Percentiles rank a stretch among this genome's conserved stretches.
These are phyloP conservation scores for Nowickia ferox DNA, from an alignment of 2,888 invertebrate species.

Conservation along the genomic window DNA sequence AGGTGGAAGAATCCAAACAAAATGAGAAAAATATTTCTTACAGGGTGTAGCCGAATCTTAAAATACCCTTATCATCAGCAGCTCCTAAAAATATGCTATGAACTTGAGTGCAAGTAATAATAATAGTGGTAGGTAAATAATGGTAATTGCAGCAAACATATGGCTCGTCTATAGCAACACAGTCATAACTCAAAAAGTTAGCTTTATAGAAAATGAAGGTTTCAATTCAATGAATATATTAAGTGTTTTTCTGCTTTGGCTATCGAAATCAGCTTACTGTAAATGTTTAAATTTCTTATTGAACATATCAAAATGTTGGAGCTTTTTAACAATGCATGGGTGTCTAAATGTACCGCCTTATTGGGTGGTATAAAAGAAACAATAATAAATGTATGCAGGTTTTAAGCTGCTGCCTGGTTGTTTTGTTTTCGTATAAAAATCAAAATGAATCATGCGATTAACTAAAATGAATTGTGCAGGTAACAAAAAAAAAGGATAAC, in stretches of 20 bases:
- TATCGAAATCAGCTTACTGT: neutral
- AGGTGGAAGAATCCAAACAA: slow-evolving; percentile 25
- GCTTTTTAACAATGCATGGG: neutral
- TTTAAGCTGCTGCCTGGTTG: slow-evolving; percentile 45
- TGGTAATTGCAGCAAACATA: neutral
- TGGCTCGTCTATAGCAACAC: too few species aligned
- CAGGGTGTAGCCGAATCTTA: slow-evolving; percentile 36
- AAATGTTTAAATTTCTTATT: neutral
- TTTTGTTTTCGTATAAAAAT: slow-evolving; percentile 45
- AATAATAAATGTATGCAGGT: slow-evolving; percentile 31
- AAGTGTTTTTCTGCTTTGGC: neutral
- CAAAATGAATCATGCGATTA: slow-evolving; percentile 71
- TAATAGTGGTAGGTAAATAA: neutral
- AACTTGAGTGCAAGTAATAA: slow-evolving; percentile 1
- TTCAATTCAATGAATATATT: neutral
- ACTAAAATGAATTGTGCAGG: slow-evolving; percentile 79
- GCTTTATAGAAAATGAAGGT: slow-evolving; percentile 1
- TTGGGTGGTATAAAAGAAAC: slow-evolving; percentile 25
- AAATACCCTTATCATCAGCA: slow-evolving; percentile 45
- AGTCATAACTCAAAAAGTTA: too few species aligned
- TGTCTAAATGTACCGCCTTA: slow-evolving; percentile 16
- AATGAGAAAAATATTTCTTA: neutral
- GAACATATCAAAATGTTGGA: neutral
- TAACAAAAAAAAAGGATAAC: slow-evolving; percentile 91
- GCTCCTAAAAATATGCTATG: slow-evolving; percentile 39